Percentiles rank a stretch among this genome's conserved stretches.
Conservation (phyloP, 64 coral and sea anemone species). For the Stylophora pistillata region DNA sequence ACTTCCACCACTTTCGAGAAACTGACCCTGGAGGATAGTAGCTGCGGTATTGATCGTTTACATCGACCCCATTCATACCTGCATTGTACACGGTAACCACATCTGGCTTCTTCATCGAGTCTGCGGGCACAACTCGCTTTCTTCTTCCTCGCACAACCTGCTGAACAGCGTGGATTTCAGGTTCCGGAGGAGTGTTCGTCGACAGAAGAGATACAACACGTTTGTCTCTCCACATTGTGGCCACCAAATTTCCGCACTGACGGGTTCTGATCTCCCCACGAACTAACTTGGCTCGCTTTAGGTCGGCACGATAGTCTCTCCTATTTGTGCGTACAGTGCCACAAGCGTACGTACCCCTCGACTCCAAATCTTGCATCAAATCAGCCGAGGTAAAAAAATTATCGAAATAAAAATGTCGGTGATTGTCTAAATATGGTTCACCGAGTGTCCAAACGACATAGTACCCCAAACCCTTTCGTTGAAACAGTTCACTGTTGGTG, state of each 20-base stretch:
- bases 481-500: constrained; percentile 32
- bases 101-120: neutral
- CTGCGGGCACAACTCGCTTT: neutral
- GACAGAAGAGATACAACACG: neutral
- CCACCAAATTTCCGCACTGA: constrained; percentile 40
- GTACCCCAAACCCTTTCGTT: constrained; percentile 17
- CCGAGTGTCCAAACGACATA: constrained; percentile 55
- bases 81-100: neutral
- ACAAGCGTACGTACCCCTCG: constrained; percentile 12
- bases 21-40: neutral
- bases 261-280: constrained; percentile 21
- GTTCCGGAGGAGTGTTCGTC: neutral
- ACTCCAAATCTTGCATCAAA: constrained; percentile 8
- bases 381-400: constrained; percentile 6
- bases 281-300: constrained; percentile 32
- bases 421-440: neutral
- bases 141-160: neutral
- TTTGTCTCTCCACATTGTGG: constrained; percentile 43
- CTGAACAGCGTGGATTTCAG: neutral
- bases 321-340: constrained; percentile 25
- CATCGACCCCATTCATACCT: constrained; percentile 10
- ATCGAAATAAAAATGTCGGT: neutral
- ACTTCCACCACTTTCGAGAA: neutral
- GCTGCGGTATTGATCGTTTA: constrained; percentile 1
- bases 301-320: constrained; percentile 26